Evolutionary conservation across 1,140 invertebrate genomes (phyloP).

Genomic region (Drosophila watanabei): DNA sequence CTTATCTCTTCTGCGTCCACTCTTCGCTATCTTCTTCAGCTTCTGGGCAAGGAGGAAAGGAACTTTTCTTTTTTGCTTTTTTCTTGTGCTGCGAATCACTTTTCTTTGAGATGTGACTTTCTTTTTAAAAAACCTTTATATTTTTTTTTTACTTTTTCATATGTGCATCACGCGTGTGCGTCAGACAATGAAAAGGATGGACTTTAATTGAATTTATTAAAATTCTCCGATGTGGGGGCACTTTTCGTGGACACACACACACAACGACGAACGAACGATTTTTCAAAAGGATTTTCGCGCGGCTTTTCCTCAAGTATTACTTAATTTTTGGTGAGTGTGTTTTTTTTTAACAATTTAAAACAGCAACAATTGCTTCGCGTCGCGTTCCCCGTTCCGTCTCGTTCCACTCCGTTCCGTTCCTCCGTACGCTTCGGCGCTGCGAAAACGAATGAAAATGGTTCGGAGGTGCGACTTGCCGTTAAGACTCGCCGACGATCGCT

Average conservation of each 20-base stretch:
- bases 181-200: constrained; percentile 66
- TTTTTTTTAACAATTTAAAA: constrained; percentile 28
- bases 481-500: constrained; percentile 39
- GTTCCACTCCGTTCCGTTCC: constrained; percentile 41
- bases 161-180: constrained; percentile 70
- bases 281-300: constrained; percentile 20
- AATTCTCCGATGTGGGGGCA: constrained; percentile 26
- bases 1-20: constrained; percentile 21
- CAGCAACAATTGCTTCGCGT: constrained; percentile 41
- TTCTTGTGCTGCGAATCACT: constrained; percentile 50
- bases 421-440: constrained; percentile 59
- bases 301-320: constrained; percentile 36
- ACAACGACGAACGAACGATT: constrained; percentile 30
- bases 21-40: constrained; percentile 22
- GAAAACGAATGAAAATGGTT: constrained; percentile 69
- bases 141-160: constrained; percentile 55
- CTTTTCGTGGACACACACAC: constrained; percentile 38
- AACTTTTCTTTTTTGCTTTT: constrained; percentile 57
- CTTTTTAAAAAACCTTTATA: constrained; percentile 21
- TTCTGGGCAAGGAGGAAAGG: constrained; percentile 53
- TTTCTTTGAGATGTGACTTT: constrained; percentile 42
- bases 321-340: constrained; percentile 21
- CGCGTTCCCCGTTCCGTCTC: constrained; percentile 41
- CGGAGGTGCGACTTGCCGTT: constrained; percentile 64
- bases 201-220: constrained; percentile 47